A percentile compares a stretch with the other conserved stretches of the same genome.
phyloP scores from a whole-genome alignment of 2,888 invertebrate species.

The Cylloceria caligata region DNA sequence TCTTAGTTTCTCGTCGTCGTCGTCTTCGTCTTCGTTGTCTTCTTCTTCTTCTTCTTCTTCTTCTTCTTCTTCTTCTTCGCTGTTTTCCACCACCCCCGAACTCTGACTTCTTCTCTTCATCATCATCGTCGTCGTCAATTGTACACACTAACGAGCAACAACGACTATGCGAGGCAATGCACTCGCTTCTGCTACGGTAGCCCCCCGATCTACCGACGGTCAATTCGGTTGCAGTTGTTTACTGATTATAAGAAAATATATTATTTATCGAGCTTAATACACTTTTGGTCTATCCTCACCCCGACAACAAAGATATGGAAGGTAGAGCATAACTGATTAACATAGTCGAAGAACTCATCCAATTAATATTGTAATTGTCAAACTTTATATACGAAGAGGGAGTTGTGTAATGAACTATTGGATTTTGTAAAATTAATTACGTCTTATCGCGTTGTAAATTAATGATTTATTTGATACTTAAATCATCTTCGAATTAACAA shows the following conservation, averaged over 20 bases:
- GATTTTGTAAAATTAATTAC: slow-evolving; percentile 15
- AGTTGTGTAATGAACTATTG: not conserved
- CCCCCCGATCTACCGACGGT: not conserved
- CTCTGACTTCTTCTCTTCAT: slow-evolving; percentile 13
- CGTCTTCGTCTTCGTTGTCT: no score
- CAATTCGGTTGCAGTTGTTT: not conserved
- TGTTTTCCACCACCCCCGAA: slow-evolving; percentile 22
- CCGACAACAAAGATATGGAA: not conserved
- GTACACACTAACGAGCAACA: not conserved
- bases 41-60: slow-evolving; percentile 5
- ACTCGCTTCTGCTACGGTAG: not conserved
- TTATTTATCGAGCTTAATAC: not conserved
- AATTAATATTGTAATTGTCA: not conserved
- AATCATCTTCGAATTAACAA: not conserved
- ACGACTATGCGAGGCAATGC: not conserved
- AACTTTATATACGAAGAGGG: not conserved
- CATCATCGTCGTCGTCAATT: slow-evolving; percentile 7
- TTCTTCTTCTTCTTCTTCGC: slow-evolving; percentile 36
- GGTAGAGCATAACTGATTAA: not conserved
- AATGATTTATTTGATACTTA: not conserved
- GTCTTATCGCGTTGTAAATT: not conserved
- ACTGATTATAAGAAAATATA: no score
- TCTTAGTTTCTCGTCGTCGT: slow-evolving; percentile 51
- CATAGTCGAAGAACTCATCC: not conserved
- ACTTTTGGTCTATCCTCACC: not conserved